phyloP scores from a whole-genome alignment of 53 echinoderm and acorn worm species.

The Antedon mediterranea region DNA sequence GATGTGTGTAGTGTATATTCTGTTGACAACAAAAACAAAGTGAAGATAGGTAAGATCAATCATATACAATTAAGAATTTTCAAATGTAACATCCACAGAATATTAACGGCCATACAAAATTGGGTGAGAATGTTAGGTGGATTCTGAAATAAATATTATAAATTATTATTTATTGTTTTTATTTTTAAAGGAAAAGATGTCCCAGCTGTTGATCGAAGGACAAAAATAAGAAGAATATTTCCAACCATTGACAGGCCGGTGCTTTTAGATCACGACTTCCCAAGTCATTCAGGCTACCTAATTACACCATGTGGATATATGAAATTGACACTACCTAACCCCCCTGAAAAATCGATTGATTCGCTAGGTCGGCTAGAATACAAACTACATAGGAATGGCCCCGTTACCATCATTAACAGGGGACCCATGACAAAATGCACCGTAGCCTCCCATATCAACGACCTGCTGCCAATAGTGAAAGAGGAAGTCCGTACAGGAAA shows the following conservation, averaged over 20 bases:
- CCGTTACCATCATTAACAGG: slow-evolving; percentile 7
- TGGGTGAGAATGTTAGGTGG: too few relatives aligned
- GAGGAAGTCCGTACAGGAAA: slow-evolving; percentile 4
- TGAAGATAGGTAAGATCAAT: background rate
- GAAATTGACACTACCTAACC: slow-evolving; percentile 11
- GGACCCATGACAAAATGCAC: slow-evolving; percentile 17
- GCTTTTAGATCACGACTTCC: slow-evolving; percentile 45
- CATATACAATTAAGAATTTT: too few relatives aligned
- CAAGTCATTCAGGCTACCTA: slow-evolving; percentile 29
- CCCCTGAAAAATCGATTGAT: background rate
- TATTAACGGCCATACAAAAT: too few relatives aligned
- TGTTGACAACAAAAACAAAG: slow-evolving; percentile 50
- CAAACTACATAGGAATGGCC: background rate
- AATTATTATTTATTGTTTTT: too few relatives aligned
- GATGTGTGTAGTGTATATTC: slow-evolving; percentile 10
- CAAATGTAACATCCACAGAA: too few relatives aligned
- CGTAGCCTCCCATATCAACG: slow-evolving; percentile 23
- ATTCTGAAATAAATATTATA: too few relatives aligned
- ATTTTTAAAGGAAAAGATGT: too few relatives aligned
- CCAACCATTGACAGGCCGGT: slow-evolving; percentile 30
- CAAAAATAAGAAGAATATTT: slow-evolving; percentile 13
- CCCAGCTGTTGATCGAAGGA: slow-evolving; percentile 24
- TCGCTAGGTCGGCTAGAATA: background rate
- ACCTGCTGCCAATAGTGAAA: slow-evolving; percentile 22
- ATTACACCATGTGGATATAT: slow-evolving; percentile 43